Conservation (phyloP, 2,113 vertebrate genomes). For the Mastomys coucha region DNA sequence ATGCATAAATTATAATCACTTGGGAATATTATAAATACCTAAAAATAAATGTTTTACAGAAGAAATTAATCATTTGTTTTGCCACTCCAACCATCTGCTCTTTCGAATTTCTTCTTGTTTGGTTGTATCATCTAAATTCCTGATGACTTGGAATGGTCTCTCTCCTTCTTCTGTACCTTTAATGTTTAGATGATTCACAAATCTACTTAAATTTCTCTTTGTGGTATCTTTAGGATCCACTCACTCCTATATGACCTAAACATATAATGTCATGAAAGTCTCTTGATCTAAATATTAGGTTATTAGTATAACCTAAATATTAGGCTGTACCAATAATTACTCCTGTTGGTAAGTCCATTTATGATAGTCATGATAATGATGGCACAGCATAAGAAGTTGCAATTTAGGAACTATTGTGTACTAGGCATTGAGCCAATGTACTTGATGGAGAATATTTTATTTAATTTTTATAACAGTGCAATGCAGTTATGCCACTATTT, state of each 20-base stretch:
- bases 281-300: constrained; percentile 34
- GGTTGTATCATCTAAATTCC: not conserved
- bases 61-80: constrained; percentile 39
- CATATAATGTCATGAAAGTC: not conserved
- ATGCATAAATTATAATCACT: not conserved
- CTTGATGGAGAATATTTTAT: not conserved
- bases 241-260: not conserved
- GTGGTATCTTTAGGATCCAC: constrained; percentile 30
- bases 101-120: constrained; percentile 3
- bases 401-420: constrained; percentile 5
- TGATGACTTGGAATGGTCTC: not conserved
- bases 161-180: not conserved
- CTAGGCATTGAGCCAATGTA: not conserved
- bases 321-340: not conserved
- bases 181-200: not conserved
- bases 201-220: constrained; percentile 4
- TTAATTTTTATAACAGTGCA: constrained; percentile 21
- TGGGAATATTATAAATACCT: not conserved
- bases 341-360: constrained; percentile 14
- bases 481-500: not conserved
- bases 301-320: not conserved
- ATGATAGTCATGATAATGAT: constrained; percentile 28
- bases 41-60: constrained; percentile 34
- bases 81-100: not conserved
- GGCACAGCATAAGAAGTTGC: constrained; percentile 3